phyloP scores from a whole-genome alignment of 64 coral and sea anemone species.

The Anthopleura sola region DNA sequence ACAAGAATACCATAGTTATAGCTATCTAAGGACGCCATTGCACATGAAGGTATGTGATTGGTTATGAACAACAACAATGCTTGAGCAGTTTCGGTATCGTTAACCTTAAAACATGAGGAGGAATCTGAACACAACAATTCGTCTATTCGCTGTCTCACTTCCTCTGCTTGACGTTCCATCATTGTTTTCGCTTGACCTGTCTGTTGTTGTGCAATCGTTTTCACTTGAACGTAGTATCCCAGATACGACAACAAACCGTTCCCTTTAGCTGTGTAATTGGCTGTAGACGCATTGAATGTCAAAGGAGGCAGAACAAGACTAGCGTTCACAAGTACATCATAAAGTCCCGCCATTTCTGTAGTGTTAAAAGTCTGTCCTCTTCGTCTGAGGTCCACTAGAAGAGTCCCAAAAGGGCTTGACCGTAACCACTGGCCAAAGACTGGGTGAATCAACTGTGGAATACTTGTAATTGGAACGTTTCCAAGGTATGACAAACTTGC shows the following conservation, averaged over 20 bases:
- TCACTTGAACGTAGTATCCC: not conserved
- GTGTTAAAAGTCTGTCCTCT: not conserved
- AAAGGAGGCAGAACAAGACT: constrained; percentile 15
- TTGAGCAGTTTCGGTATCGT: not conserved
- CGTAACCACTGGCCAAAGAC: not conserved
- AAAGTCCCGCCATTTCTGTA: constrained; percentile 39
- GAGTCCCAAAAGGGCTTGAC: not conserved
- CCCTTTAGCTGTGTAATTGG: not conserved
- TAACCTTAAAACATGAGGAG: not conserved
- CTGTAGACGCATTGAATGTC: not conserved
- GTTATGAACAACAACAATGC: not conserved
- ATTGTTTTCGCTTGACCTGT: not conserved
- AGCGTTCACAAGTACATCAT: constrained; percentile 11
- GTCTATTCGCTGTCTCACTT: not conserved
- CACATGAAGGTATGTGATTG: not conserved
- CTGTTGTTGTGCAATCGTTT: not conserved
- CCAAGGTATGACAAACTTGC: not conserved
- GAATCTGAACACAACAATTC: constrained; percentile 5
- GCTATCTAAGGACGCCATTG: constrained; percentile 10
- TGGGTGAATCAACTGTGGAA: not conserved
- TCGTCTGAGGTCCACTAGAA: not conserved
- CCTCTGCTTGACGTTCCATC: not conserved
- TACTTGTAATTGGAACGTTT: no score
- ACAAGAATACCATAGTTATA: constrained; percentile 37
- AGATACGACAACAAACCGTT: constrained; percentile 37